These are phyloP conservation scores for Catostylus mosaicus DNA, from an alignment of 30 jellyfish, hydroid and myxozoan species.

Conservation along the genomic window DNA sequence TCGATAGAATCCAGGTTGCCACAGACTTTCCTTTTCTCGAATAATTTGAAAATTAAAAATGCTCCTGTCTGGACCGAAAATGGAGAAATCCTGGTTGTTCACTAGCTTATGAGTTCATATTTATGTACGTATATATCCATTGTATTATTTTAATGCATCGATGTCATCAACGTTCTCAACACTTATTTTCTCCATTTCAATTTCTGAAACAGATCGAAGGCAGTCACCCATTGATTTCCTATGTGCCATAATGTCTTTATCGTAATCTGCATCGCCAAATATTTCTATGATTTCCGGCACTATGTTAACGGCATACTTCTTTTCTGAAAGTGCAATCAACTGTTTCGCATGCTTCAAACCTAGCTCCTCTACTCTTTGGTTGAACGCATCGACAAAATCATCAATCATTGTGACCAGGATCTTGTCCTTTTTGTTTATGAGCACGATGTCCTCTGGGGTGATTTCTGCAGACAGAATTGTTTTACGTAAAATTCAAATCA, in stretches of 20 bases:
- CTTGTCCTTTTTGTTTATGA: neutral
- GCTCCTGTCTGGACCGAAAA: too few species aligned
- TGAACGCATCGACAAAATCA: neutral
- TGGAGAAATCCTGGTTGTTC: too few species aligned
- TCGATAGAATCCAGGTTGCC: too few species aligned
- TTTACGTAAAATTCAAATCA: neutral
- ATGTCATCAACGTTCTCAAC: neutral
- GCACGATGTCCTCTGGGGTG: neutral
- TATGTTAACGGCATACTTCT: slow-evolving; percentile 37
- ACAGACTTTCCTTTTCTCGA: too few species aligned
- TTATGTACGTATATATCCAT: too few species aligned
- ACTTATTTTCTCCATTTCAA: neutral
- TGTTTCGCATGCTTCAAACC: slow-evolving; percentile 39
- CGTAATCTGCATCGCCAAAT: slow-evolving; percentile 45
- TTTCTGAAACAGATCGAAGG: neutral
- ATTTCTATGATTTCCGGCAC: slow-evolving; percentile 39
- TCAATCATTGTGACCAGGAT: slow-evolving; percentile 7
- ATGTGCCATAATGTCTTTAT: neutral
- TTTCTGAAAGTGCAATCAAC: neutral
- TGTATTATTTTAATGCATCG: too few species aligned
- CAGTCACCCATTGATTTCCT: neutral
- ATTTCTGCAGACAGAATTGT: slow-evolving; percentile 2
- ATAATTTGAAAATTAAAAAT: too few species aligned
- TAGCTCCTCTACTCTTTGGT: slow-evolving; percentile 26
- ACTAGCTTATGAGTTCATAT: too few species aligned